Evolutionary conservation across 2,797 vertebrate species (phyloP), one percentile per base, ranked within the genome.

Genomic region (Crax fasciolata): DNA sequence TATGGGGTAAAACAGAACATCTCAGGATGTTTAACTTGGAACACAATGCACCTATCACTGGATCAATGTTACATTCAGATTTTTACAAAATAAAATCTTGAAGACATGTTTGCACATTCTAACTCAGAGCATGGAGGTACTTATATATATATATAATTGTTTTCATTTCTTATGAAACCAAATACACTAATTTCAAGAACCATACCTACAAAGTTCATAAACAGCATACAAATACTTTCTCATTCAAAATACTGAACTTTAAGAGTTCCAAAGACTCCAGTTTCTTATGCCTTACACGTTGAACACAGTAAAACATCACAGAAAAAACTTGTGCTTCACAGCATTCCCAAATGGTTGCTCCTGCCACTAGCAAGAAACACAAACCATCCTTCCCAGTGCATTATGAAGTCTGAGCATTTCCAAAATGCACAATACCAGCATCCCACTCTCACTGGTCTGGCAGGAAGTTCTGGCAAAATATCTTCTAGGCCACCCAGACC

Each of bases 301-400:
- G 41, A 70, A 70, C 10, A 65, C 5, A 41, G 24, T 19, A 63
- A 88, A 65, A 44, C 23, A 18, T 1, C 20, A 11, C 0, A 6
- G n/a, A 51, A 84, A 62, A 71, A 25, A 0, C 23, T 5, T 38
- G 30, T 1, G 2, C 44, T 92, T 58, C 44, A 78, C 58, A 49
- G 57, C 28, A 62, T 70, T 75, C 84, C 91, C 67, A 81, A 30
- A 52, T 12, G 30, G 25, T 57, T 77, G 58, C 76, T 93, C 38
- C n/a, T 52, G 68, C 39, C 62, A 57, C 44, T 20, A 61, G 30
- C 35, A 81, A 75, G 71, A 90, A 58, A 44, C 49, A 75, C 49
- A 70, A 94, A 46, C 58, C 71, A 28, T 13, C 52, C 58, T 89
- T 80, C 88, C 84, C 43, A 43, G 27, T 38, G n/a, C 0, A 0